Evolutionary conservation across 1,140 invertebrate genomes (phyloP), one percentile per base, ranked within the genome.

Genomic region (Solenopsis fugax): DNA sequence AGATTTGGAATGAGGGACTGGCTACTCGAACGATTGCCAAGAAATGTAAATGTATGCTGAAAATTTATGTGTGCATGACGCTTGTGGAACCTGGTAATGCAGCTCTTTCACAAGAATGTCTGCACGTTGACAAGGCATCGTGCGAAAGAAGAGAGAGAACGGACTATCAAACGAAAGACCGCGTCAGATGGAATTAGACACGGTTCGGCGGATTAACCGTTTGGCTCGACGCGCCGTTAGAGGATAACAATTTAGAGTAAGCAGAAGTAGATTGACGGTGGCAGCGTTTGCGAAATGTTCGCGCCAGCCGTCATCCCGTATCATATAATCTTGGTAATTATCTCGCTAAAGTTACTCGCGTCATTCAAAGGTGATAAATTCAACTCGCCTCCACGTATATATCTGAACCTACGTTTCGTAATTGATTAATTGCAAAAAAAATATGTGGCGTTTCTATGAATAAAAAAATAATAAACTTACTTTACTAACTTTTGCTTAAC

Each of bases 151-250:
- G n/a, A 41, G 58, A 73, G 62, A 88, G 85, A 73, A 56, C 29
- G 41, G 56, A 21, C 56, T 58, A 64, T 52, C 87, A 92, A 90
- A 89, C 75, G 92, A 93, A 93, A 93, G 91, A 91, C 77, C 90
- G 90, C 62, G 91, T 93, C 93, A 89, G 84, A 89, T 88, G 84
- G 91, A 93, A 93, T 93, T 93, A 93, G 90, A 85, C 87, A 92
- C 87, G 90, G 87, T 82, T 89, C 87, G 73, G 62, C 88, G 90
- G 88, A 93, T 93, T 93, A 90, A 90, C 72, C 67, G 60, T 73
- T 65, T 77, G 85, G 71, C 87, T 88, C 88, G 81, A 86, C 81
- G 67, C 73, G 56, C 84, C 72, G 73, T 54, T 50, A 73, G 65
- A 89, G 81, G 77, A 75, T 62, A 77, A 72, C 45, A 71, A 76